A percentile compares a stretch with the other conserved stretches of the same genome.
Conservation (phyloP, 2,797 vertebrate species). For the Acrocephalus scirpaceus region DNA sequence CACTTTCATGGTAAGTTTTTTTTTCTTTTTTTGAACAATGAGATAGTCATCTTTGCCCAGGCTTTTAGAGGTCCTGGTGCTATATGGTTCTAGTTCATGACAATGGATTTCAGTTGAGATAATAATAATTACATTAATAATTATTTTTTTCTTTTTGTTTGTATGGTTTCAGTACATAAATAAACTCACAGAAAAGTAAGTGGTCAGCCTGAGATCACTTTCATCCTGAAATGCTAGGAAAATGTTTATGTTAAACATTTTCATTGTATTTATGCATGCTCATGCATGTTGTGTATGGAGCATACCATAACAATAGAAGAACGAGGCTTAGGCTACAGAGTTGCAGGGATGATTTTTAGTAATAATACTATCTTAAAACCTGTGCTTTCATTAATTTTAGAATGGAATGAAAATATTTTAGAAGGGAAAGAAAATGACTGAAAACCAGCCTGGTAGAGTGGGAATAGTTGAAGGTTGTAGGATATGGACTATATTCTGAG, state of each 20-base stretch:
- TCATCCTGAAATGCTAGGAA: background rate
- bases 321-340: background rate
- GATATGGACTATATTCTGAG: background rate
- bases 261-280: background rate
- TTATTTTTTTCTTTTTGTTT: background rate
- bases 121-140: background rate
- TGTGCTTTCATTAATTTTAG: background rate
- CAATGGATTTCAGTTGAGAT: background rate
- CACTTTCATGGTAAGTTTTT: background rate
- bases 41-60: background rate
- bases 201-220: background rate
- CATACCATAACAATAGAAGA: background rate
- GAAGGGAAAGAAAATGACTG: background rate
- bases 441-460: background rate
- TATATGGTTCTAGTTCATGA: background rate
- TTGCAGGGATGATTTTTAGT: background rate
- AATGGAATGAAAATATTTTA: background rate
- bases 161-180: background rate
- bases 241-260: constrained; percentile 4
- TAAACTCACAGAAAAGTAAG: background rate
- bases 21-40: background rate
- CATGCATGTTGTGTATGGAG: background rate
- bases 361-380: background rate
- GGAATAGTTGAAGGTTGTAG: background rate
- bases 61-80: background rate